These are phyloP conservation scores for Chromobotia macracanthus DNA, from an alignment of 2,797 vertebrate species.

Conservation along the genomic window DNA sequence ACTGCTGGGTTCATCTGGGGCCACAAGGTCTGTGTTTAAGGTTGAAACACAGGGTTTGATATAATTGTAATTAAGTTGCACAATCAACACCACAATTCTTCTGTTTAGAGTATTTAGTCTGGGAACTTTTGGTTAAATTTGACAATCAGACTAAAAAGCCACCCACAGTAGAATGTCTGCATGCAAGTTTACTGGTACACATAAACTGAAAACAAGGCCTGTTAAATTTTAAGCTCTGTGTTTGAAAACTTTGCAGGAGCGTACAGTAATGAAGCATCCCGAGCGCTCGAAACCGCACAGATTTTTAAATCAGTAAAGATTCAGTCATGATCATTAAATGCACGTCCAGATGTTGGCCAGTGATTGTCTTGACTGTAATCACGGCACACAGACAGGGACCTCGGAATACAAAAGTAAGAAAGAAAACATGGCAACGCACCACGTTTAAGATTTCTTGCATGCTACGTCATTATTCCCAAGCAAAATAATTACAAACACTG, in stretches of 20 bases:
- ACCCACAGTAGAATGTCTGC: constrained; percentile 61
- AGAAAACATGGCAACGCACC: constrained; percentile 59
- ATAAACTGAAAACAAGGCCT: constrained; percentile 71
- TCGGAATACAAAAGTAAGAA: constrained; percentile 36
- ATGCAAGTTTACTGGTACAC: constrained; percentile 64
- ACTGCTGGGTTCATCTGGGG: not conserved
- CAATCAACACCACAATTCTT: constrained; percentile 29
- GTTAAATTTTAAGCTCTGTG: constrained; percentile 68
- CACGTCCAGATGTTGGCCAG: constrained; percentile 75
- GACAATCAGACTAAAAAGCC: constrained; percentile 44
- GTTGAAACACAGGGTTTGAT: constrained; percentile 21
- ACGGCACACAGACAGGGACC: constrained; percentile 55
- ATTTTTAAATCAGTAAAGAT: constrained; percentile 63
- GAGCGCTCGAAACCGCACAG: constrained; percentile 49
- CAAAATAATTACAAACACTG: constrained; percentile 68
- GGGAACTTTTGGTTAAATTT: constrained; percentile 23
- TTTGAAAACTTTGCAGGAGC: constrained; percentile 58
- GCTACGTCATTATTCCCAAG: constrained; percentile 64
- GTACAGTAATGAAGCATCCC: constrained; percentile 59
- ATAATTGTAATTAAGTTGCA: constrained; percentile 7
- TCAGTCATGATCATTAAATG: constrained; percentile 73
- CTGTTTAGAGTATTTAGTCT: constrained; percentile 39
- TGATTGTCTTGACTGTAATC: constrained; percentile 65
- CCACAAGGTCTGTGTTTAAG: not conserved
- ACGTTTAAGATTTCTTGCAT: constrained; percentile 56